Evolutionary conservation across 2,888 invertebrate species (phyloP).

Genomic region (Sphecodes monilicornis): DNA sequence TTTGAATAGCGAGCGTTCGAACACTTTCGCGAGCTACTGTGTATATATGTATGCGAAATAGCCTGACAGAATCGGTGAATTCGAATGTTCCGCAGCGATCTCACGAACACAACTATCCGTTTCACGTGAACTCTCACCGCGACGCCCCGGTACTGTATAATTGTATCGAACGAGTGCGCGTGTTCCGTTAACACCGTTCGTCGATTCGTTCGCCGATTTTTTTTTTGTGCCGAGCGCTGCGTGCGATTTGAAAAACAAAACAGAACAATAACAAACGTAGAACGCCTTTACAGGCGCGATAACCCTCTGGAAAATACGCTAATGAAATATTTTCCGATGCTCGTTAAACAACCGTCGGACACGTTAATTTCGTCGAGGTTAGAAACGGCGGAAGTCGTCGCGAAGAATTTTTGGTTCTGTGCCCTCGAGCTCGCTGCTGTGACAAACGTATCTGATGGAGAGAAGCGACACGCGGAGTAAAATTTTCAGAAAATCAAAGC

Average conservation of each 20-base stretch:
- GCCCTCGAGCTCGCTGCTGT: background rate
- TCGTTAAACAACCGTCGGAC: background rate
- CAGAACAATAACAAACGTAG: background rate
- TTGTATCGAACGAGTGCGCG: background rate
- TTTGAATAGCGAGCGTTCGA: background rate
- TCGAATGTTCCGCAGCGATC: background rate
- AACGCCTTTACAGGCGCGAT: background rate
- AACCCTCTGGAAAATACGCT: background rate
- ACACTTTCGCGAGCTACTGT: background rate
- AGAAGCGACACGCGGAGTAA: background rate
- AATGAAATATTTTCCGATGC: background rate
- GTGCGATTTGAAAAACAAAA: background rate
- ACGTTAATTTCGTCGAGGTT: background rate
- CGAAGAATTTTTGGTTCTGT: background rate
- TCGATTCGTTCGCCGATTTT: slow-evolving; percentile 2
- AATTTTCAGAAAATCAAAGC: background rate
- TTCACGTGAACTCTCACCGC: slow-evolving; percentile 5
- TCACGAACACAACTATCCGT: slow-evolving; percentile 1
- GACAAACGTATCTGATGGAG: background rate
- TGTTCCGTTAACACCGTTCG: slow-evolving; percentile 4
- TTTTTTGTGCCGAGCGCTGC: background rate
- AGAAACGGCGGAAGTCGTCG: background rate
- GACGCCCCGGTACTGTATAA: background rate
- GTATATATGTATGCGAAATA: background rate
- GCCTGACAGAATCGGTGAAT: background rate